Evolutionary conservation across 2,888 invertebrate genomes (phyloP), one percentile per base, ranked within the genome.

Genomic region (Ormyrus nitidulus): DNA sequence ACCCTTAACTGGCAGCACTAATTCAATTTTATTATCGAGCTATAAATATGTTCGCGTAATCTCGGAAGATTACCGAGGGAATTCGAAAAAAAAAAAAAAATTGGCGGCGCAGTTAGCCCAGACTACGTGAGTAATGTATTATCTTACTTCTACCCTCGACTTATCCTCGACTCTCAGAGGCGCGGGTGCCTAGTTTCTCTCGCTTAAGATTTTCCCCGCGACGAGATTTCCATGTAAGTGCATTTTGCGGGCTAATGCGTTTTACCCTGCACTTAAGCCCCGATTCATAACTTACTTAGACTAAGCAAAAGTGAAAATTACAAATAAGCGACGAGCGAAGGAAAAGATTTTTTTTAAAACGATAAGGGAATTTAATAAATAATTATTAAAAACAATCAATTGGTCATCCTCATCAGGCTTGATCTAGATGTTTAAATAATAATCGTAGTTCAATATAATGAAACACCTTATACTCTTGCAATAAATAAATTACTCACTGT

Each of bases 141-240:
- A 79, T 74, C 71, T 46, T 51, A 13, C 53, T 51, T 66, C 19
- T 51, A 68, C 53, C 9, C 7, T n/a, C 13, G 53, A 49, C 58
- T 44, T 13, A 34, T 49, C 19, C n/a, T 49, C 34, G 6, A 10
- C n/a, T 66, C 19, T 54, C 46, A 46, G 13, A 59, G n/a, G 19
- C 54, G 1, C 34, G 11, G n/a, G 58, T 51, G 13, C 58, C 13
- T 49, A 46, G 46, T 58, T 65, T 64, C 56, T 59, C 48, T 53
- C 65, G n/a, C 34, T 48, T 51, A 44, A 71, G 61, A 76, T 76
- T 69, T 68, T 70, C 59, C 59, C 5, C 19, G 53, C 34, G 51
- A 13, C 56, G 61, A 34, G 73, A 78, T 73, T 78, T 73, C 34
- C 54, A 11, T 54, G 58, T 73, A 73, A 73, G 56, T 79, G 74